Evolutionary conservation across 2,113 vertebrate genomes (phyloP).

Genomic region (Colius striatus): DNA sequence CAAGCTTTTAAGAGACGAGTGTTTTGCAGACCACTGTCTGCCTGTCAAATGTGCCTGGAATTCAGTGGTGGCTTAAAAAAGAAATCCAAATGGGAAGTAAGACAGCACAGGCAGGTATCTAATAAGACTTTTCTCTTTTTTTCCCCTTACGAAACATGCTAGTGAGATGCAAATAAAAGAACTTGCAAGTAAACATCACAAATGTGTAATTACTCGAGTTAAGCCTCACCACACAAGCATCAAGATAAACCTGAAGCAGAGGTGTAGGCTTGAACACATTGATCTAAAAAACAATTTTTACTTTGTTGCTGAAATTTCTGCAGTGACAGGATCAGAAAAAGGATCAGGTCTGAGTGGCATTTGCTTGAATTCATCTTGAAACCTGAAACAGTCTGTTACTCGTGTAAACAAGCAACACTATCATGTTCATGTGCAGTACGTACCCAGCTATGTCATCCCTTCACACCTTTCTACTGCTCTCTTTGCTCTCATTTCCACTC

Average conservation of each 20-base stretch:
- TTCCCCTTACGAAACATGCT: background rate
- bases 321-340: background rate
- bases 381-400: background rate
- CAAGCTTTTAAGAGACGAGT: background rate
- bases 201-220: background rate
- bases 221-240: background rate
- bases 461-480: background rate
- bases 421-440: background rate
- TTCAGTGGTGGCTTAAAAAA: background rate
- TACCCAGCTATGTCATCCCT: background rate
- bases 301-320: background rate
- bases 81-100: background rate
- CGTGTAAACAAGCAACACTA: background rate
- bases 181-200: background rate
- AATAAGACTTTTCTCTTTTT: background rate
- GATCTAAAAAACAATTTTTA: background rate
- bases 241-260: background rate
- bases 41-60: background rate
- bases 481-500: background rate
- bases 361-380: background rate
- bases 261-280: background rate
- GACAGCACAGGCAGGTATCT: background rate
- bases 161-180: constrained; percentile 29
- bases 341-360: background rate
- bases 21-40: background rate